Evolutionary conservation across 1,140 invertebrate genomes (phyloP), one percentile per base, ranked within the genome.

Genomic region (Rhysida immarginata): DNA sequence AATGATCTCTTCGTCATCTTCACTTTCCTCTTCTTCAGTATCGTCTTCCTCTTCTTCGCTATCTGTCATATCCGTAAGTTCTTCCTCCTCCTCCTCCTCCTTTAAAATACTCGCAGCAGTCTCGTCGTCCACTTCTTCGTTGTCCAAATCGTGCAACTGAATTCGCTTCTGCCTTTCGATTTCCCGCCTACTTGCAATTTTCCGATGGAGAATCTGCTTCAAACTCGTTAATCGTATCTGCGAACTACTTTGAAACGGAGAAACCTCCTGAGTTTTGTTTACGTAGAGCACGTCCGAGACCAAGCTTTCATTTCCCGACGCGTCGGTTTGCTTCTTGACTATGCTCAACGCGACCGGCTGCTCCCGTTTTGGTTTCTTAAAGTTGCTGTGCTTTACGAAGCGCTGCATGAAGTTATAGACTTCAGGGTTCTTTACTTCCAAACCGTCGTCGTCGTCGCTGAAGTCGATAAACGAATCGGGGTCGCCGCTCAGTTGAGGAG

Each of bases 131-230:
- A 72, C 68, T 56, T 63, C 63, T 63, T 74, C 71, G 49, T 71
- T 67, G 55, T 71, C 64, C 52, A 72, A 71, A 56, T 71, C 69
- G 61, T 71, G 66, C 58, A 70, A 66, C 44, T 62, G 62, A 26
- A 72, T 55, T 59, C 77, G 76, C 60, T 79, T 75, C 59, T 77
- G 74, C 78, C 81, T 81, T 64, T 82, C 75, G 54, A 80, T 68
- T 23, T 74, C 72, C 48, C 80, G 69, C 59, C 77, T 77, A 42
- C 73, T 68, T 1, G 73, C 72, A 62, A 85, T 84, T 70, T 79
- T 69, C 18, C 75, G 67, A 62, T 80, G 75, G 8, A 86, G 68
- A 60, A 77, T 74, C 59, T 79, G 74, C 65, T 76, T 79, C 35
- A 85, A 67, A 59, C 75, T 75, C 35, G 73, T 62, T 50, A 80